These are phyloP conservation scores for Lasiurus cinereus DNA, from an alignment of 2,113 vertebrate genomes.

Conservation along the genomic window DNA sequence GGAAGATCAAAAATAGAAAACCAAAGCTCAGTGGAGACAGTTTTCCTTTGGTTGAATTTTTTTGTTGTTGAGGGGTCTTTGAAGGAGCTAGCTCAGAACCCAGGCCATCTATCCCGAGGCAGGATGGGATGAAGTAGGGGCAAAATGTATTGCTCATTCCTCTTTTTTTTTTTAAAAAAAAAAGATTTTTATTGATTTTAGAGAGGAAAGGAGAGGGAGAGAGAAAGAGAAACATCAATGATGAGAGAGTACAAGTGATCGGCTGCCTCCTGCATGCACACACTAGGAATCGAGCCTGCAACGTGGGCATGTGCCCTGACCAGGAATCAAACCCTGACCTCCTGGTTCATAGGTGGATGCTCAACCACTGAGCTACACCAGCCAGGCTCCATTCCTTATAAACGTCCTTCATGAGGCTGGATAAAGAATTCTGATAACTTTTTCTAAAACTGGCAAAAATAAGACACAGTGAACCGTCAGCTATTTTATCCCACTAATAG, in stretches of 20 bases:
- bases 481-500: neutral
- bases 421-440: neutral
- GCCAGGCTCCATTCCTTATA: neutral
- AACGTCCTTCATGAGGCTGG: neutral
- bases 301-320: too few species aligned
- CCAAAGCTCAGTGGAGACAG: neutral
- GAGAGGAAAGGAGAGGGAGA: too few species aligned
- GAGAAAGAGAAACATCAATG: too few species aligned
- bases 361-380: too few species aligned
- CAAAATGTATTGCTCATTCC: neutral
- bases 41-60: neutral
- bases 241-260: too few species aligned
- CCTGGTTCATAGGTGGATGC: too few species aligned
- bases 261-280: too few species aligned
- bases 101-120: neutral
- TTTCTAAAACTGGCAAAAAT: neutral
- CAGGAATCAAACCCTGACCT: too few species aligned
- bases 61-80: neutral
- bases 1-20: neutral
- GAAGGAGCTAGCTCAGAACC: neutral
- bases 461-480: conserved; percentile 9
- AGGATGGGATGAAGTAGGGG: neutral
- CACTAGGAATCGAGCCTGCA: too few species aligned
- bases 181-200: too few species aligned
- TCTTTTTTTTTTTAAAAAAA: neutral